Evolutionary conservation across 2,888 invertebrate genomes (phyloP), one percentile per base, ranked within the genome.

Genomic region (Thecophora atra): DNA sequence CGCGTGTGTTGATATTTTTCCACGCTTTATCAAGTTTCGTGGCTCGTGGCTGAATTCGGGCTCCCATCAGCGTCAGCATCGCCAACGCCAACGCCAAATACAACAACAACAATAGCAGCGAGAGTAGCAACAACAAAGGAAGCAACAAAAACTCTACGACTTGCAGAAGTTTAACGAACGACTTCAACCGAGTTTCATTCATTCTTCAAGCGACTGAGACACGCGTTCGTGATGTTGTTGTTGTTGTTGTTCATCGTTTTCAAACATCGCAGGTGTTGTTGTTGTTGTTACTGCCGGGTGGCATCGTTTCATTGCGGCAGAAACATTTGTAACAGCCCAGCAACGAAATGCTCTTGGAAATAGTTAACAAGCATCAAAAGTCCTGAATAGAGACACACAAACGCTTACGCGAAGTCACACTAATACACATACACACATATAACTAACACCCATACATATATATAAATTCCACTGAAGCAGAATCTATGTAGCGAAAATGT

Each of bases 341-440:
- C 65, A 71, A 58, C 54, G 47, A 63, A 71, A 58, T 65, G 65
- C 58, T 44, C 30, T 71, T 44, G 26, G 47, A 58, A 71, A 58
- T 71, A 56, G 71, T 65, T 71, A 56, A 71, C 71, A 71, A 65
- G 65, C 64, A 58, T 42, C 71, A 71, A 65, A 65, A 65, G 58
- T 71, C 58, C 65, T 28, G 52, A 21, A 54, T 4, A 24, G 44
- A 17, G 4, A 13, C 28, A 28, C 26, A 26, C 21, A 65, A 26
- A 56, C 54, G 15, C 13, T n/a, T n/a, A n/a, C n/a, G n/a, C n/a
- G n/a, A n/a, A n/a, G n/a, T n/a, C n/a, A n/a, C n/a, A n/a, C n/a
- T n/a, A n/a, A 28, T 6, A 65, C 52, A 68, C 17, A 52, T 66
- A 65, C 44, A 58, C 67, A 70, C 62, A 74, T 52, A 73, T 70